Conservation (phyloP, 1,140 invertebrate genomes). For the Listronotus oregonensis region DNA sequence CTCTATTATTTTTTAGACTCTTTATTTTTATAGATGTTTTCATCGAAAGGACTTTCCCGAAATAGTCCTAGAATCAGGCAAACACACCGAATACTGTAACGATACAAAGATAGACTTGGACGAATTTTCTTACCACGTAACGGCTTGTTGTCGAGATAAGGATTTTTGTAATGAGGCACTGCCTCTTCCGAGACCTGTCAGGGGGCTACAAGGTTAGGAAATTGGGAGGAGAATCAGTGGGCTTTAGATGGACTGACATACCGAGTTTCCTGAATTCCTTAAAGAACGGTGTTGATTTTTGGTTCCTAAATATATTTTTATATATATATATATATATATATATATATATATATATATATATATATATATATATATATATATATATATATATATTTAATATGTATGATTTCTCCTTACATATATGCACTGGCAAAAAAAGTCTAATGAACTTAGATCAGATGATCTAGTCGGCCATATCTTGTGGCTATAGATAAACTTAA, state of each 20-base stretch:
- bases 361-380: too few species aligned
- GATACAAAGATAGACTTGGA: conserved; percentile 31
- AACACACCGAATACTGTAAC: conserved; percentile 43
- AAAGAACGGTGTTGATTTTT: too few species aligned
- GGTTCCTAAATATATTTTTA: too few species aligned
- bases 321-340: too few species aligned
- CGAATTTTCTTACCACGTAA: conserved; percentile 34
- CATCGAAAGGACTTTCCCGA: conserved; percentile 41
- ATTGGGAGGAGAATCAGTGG: conserved; percentile 11
- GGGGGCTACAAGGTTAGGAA: conserved; percentile 35
- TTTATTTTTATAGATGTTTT: conserved; percentile 50
- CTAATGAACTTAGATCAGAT: too few species aligned
- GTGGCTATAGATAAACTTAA: too few species aligned
- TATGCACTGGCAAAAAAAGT: too few species aligned
- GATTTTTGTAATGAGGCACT: conserved; percentile 47
- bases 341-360: too few species aligned
- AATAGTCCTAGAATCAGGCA: conserved; percentile 26
- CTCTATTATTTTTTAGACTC: neutral
- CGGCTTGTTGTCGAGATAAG: conserved; percentile 45
- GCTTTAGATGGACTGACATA: conserved; percentile 18
- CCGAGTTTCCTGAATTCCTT: neutral
- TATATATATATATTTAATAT: too few species aligned
- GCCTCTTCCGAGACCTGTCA: conserved; percentile 1
- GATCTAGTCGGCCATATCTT: too few species aligned
- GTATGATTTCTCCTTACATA: too few species aligned